These are phyloP conservation scores for Gasterosteus nipponicus DNA, from an alignment of 2,113 vertebrate genomes.

Conservation along the genomic window DNA sequence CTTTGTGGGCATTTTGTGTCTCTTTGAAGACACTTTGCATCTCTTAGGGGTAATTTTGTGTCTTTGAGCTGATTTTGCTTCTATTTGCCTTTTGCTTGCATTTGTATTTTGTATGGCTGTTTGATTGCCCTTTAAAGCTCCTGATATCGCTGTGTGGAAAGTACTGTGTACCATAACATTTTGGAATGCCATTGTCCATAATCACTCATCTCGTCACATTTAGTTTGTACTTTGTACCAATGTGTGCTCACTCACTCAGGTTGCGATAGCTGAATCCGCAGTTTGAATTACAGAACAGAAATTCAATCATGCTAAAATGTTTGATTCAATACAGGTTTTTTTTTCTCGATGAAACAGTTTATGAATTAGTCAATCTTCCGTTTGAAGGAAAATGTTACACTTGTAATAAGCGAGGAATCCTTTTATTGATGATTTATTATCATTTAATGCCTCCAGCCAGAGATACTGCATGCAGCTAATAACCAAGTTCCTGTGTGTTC, in stretches of 20 bases:
- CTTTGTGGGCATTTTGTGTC: neutral
- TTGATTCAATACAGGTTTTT: neutral
- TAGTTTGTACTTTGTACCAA: conserved; percentile 6
- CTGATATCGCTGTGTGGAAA: conserved; percentile 7
- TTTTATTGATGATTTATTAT: neutral
- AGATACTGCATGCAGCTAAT: neutral
- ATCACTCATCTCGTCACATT: neutral
- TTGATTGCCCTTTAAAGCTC: neutral
- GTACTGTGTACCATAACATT: neutral
- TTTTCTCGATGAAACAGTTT: neutral
- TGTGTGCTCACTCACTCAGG: neutral
- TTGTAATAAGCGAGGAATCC: neutral
- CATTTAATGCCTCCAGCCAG: neutral
- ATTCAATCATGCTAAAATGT: neutral
- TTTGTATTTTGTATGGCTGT: neutral
- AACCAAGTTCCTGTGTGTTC: conserved; percentile 14
- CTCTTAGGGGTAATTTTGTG: too few relatives aligned
- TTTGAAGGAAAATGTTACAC: neutral
- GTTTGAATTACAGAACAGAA: neutral
- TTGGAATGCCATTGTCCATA: neutral
- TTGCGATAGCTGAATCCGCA: neutral
- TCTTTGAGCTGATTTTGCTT: neutral
- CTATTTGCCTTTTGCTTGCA: neutral
- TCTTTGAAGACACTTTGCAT: neutral
- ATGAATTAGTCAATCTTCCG: neutral